Base-by-base conservation (phyloP, 1,140 invertebrate species). In the Thereuonema tuberculata region DNA sequence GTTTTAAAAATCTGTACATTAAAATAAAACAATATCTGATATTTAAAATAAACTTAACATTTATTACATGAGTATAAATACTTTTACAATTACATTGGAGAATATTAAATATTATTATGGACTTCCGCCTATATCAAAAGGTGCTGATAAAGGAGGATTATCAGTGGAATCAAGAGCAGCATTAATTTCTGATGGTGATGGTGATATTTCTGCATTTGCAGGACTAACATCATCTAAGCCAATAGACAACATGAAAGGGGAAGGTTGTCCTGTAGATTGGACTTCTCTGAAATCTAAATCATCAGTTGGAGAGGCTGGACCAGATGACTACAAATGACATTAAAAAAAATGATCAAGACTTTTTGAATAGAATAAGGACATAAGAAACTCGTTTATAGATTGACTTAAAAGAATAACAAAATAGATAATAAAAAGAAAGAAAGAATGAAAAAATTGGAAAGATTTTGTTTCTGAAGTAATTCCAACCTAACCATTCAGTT, bases 191-290 rank as follows among this genome's bases (percentile, higher is more conserved):
- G 60, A 59, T 2, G 61, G 50, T 26, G 62, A 31, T 15, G 62
- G 62, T 2, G 62, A 64, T 46, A 62, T 53, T 23, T 62, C 64
- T 48, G 61, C 26, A 23, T 63, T 63, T 12, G 64, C 60, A 47
- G 63, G 62, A 60, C 64, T 65, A 2, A 65, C 57, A 62, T 62
- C 64, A 27, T 64, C 63, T 50, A 66, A 64, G n/a, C 59, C 59
- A 25, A 61, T 55, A 2, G 59, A 50, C 26, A 63, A 43, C 56
- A 59, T 57, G 21, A 62, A 66, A 9, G 64, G 64, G 15, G 64
- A 64, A 3, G 59, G 55, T 49, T 61, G 37, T 2, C 56, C 58
- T 43, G 63, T 57, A 2, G 63, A 56, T n/a, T 59, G 56, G 20
- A 60, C 62, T 17, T 37, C 49, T 0, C 63, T 28, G 1, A 66